A percentile compares a stretch with the other conserved stretches of the same genome.
These are phyloP conservation scores for Tautogolabrus adspersus DNA, from an alignment of 2,113 vertebrate species.

Conservation along the genomic window DNA sequence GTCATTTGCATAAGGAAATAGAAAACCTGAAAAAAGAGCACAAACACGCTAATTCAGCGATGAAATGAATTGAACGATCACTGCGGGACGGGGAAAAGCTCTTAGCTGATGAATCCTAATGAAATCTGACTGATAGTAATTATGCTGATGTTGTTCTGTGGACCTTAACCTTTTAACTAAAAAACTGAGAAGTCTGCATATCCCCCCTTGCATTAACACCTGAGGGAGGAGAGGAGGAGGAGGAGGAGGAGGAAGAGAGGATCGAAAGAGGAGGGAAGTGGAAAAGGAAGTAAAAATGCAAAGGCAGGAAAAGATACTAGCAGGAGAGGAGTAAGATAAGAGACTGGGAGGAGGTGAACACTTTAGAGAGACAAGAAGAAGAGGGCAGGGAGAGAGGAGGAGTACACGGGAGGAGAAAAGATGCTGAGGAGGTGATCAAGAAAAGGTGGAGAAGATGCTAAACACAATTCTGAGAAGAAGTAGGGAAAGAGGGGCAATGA, in stretches of 20 bases:
- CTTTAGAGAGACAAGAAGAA: no score
- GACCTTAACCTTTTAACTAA: slow-evolving; percentile 66
- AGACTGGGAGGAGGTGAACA: not conserved
- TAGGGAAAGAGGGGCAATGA: not conserved
- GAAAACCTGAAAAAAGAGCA: slow-evolving; percentile 54
- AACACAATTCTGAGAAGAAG: not conserved
- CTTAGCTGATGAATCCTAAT: slow-evolving; percentile 74
- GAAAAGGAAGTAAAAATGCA: no score
- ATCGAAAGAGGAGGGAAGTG: no score
- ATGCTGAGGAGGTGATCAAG: not conserved
- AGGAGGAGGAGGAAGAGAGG: not conserved
- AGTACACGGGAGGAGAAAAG: no score
- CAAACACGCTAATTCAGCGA: slow-evolving; percentile 65
- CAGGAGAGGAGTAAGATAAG: not conserved
- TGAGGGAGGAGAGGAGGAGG: slow-evolving; percentile 22
- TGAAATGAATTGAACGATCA: slow-evolving; percentile 57
- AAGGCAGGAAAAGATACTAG: not conserved
- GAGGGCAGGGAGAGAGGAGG: no score
- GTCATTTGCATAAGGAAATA: slow-evolving; percentile 69
- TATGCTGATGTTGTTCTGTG: slow-evolving; percentile 76
- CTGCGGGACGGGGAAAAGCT: slow-evolving; percentile 43
- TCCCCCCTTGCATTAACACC: slow-evolving; percentile 58
- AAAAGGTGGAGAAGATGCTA: not conserved
- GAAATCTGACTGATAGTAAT: slow-evolving; percentile 72
- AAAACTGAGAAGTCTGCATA: slow-evolving; percentile 70